Percentiles rank a stretch among this genome's conserved stretches.
These are phyloP conservation scores for Myoxocephalus aenaeus DNA, from an alignment of 2,797 vertebrate genomes.

Conservation along the genomic window DNA sequence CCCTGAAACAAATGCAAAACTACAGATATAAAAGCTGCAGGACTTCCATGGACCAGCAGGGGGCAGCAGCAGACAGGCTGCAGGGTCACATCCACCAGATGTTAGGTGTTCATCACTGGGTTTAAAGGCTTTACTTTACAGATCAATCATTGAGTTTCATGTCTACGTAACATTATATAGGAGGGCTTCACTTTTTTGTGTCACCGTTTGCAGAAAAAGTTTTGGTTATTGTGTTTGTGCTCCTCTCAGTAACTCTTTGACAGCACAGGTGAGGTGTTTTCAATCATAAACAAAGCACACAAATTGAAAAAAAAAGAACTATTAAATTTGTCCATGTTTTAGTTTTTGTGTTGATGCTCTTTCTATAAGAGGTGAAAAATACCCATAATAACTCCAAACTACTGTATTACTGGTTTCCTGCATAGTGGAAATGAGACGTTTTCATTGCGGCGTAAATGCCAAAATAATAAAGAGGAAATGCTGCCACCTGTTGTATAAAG, in stretches of 20 bases:
- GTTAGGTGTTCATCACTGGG: too few species aligned
- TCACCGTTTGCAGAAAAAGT: too few species aligned
- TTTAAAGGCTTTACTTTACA: background rate
- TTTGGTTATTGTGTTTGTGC: too few species aligned
- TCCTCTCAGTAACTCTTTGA: too few species aligned
- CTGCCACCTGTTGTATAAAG: slow-evolving; percentile 39
- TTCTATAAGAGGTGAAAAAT: too few species aligned
- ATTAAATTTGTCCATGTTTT: too few species aligned
- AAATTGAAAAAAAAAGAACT: too few species aligned
- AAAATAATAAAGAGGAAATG: background rate
- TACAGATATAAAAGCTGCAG: background rate
- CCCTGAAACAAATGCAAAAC: background rate
- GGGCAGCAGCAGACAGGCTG: slow-evolving; percentile 43
- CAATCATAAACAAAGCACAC: background rate
- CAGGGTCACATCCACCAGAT: background rate
- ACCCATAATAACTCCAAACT: background rate
- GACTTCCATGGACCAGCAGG: slow-evolving; percentile 41
- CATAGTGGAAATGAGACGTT: background rate
- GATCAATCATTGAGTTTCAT: too few species aligned
- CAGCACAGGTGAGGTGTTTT: background rate
- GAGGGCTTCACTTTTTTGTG: too few species aligned
- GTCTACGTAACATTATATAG: too few species aligned
- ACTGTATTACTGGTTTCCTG: background rate
- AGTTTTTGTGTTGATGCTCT: background rate
- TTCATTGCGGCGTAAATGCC: background rate